These are phyloP conservation scores for Pantherophis guttatus DNA, from an alignment of 2,113 vertebrate species.

Conservation along the genomic window DNA sequence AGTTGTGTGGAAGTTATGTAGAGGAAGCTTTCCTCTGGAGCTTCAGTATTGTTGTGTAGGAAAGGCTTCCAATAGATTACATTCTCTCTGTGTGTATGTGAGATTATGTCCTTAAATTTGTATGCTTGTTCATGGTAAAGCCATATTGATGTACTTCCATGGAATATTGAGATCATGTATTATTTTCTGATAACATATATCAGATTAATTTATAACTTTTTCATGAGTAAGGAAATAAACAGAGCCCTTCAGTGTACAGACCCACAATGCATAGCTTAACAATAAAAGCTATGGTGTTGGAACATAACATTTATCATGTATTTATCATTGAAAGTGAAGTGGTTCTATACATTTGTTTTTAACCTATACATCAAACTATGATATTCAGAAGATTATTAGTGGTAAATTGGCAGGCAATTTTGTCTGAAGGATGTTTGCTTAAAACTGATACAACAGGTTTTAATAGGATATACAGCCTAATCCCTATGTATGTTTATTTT, in stretches of 20 bases:
- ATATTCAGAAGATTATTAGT: background rate
- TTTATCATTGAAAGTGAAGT: background rate
- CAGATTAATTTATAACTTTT: constrained; percentile 13
- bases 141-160: background rate
- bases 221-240: constrained; percentile 5
- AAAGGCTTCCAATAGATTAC: background rate
- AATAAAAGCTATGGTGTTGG: background rate
- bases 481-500: background rate
- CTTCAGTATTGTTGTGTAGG: background rate
- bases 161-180: constrained; percentile 18
- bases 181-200: accelerated
- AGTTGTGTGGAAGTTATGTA: background rate
- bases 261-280: constrained; percentile 6
- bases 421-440: background rate
- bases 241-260: background rate
- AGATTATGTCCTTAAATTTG: constrained; percentile 13
- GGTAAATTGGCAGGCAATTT: background rate
- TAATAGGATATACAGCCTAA: background rate
- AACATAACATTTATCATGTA: background rate
- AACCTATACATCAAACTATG: background rate
- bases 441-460: background rate
- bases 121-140: constrained; percentile 22
- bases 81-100: background rate
- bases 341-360: background rate
- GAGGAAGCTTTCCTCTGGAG: background rate